Evolutionary conservation across 2,113 vertebrate genomes (phyloP).

Genomic region (Actenoides hombroni): DNA sequence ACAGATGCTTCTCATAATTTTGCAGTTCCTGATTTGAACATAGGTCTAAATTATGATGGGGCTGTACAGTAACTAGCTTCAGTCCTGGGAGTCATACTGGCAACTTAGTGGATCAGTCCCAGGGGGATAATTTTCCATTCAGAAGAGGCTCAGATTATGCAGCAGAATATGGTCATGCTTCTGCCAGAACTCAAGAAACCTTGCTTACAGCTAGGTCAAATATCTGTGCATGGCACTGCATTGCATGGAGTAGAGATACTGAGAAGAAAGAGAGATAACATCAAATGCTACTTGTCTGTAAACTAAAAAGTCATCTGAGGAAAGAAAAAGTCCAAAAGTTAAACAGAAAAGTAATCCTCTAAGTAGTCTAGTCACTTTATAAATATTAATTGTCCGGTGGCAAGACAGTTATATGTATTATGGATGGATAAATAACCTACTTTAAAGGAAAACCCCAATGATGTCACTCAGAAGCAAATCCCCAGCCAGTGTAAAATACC

Average conservation of each 20-base stretch:
- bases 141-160: neutral
- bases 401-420: neutral
- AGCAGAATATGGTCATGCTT: neutral
- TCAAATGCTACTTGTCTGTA: neutral
- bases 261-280: neutral
- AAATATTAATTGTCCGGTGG: neutral
- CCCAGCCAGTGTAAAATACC: neutral
- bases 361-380: neutral
- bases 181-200: neutral
- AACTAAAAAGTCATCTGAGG: neutral
- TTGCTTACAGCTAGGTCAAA: slow-evolving; percentile 24
- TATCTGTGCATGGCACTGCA: neutral
- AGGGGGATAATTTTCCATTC: neutral
- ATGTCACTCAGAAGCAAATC: neutral
- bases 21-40: neutral
- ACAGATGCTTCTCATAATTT: neutral
- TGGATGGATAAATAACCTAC: neutral
- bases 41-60: neutral
- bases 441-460: neutral
- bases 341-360: neutral
- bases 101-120: neutral
- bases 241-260: neutral
- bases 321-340: fast-evolving
- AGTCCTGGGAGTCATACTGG: neutral
- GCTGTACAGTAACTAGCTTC: neutral